A percentile compares a stretch with the other conserved stretches of the same genome.
Evolutionary conservation across 2,888 invertebrate species (phyloP).

Genomic region (Pogonocherus hispidulus): DNA sequence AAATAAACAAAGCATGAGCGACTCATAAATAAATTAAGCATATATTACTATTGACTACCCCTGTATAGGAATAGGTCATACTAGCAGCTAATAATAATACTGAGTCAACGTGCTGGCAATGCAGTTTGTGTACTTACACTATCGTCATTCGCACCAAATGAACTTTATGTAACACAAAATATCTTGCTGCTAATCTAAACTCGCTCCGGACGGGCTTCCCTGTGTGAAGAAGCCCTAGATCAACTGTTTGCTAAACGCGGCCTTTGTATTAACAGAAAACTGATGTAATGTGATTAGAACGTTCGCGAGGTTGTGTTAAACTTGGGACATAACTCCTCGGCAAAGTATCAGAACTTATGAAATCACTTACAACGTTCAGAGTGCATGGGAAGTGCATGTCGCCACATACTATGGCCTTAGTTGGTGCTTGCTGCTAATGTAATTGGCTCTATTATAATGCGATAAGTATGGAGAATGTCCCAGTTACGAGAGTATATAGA

Average conservation of each 20-base stretch:
- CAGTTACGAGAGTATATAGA: too few relatives aligned
- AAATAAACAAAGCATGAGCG: too few relatives aligned
- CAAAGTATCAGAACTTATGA: slow-evolving; percentile 26
- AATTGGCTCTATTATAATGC: not conserved
- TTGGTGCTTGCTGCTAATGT: not conserved
- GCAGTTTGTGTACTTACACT: too few relatives aligned
- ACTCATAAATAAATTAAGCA: too few relatives aligned
- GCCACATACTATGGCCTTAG: slow-evolving; percentile 6
- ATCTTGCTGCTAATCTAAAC: not conserved
- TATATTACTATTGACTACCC: too few relatives aligned
- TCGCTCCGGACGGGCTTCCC: not conserved
- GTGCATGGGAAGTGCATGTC: slow-evolving; percentile 13
- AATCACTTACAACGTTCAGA: slow-evolving; percentile 8
- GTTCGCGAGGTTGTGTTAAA: slow-evolving; percentile 5
- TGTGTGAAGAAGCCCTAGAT: slow-evolving; percentile 2
- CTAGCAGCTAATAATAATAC: too few relatives aligned
- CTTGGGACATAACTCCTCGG: slow-evolving; percentile 23
- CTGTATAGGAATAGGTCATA: too few relatives aligned
- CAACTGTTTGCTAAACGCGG: slow-evolving; percentile 20
- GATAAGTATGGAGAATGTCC: not conserved
- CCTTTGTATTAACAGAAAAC: slow-evolving; percentile 1
- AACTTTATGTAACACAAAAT: not conserved
- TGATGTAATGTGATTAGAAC: slow-evolving; percentile 10
- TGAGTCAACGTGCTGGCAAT: too few relatives aligned
- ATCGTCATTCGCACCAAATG: too few relatives aligned